Percentiles rank a stretch among this genome's conserved stretches.
phyloP scores from a whole-genome alignment of 2,113 vertebrate species.

The Anoplopoma fimbria region DNA sequence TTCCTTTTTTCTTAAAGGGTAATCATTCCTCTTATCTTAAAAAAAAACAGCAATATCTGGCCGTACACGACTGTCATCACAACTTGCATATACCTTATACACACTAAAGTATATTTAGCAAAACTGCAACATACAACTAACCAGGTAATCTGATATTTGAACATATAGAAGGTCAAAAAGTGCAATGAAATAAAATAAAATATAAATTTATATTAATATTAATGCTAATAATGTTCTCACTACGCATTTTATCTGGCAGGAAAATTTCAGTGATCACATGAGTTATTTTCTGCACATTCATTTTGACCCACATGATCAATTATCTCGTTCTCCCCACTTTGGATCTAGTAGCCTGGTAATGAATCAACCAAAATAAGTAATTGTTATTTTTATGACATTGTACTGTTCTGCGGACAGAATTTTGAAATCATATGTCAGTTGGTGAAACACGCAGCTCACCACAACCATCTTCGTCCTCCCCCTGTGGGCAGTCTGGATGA shows the following conservation, averaged over 20 bases:
- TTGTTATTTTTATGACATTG: neutral
- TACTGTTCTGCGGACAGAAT: neutral
- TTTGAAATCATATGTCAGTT: neutral
- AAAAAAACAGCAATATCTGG: no score
- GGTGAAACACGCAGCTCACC: constrained; percentile 59
- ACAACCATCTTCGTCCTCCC: constrained; percentile 73
- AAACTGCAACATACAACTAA: neutral
- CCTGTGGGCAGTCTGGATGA: constrained; percentile 69
- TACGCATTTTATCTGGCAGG: neutral
- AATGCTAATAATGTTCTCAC: neutral
- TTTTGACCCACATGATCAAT: neutral
- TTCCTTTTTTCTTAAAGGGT: neutral
- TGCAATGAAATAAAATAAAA: neutral
- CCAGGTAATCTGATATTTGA: neutral
- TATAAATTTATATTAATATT: no score
- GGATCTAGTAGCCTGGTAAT: neutral
- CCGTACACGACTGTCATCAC: neutral
- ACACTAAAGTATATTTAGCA: neutral
- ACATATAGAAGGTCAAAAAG: neutral
- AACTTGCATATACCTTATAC: neutral
- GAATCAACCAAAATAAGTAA: neutral
- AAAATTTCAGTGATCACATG: neutral
- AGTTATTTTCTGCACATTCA: neutral
- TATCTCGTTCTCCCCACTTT: neutral
- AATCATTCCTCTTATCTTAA: neutral